Evolutionary conservation across 23 tunicate genomes (phyloP), one percentile per base, ranked within the genome.

Genomic region (Halocynthia aurantium): DNA sequence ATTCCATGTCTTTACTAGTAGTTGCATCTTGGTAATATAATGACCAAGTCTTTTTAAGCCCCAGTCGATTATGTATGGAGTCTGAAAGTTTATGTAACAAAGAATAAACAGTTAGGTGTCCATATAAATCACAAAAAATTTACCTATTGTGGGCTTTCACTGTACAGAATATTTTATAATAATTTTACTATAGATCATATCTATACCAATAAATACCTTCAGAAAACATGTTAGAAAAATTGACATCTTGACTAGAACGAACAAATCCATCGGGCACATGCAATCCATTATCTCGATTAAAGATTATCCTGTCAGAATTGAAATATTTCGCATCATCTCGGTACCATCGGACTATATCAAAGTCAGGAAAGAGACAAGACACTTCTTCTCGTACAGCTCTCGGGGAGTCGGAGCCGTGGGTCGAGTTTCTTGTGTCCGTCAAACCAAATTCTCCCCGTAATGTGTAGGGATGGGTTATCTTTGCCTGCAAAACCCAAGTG

Each of bases 371-470:
- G 62, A 87, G 54, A 17, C 67, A 40, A 9, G 21, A 7, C 7
- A 78, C 44, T 73, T 92, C 98, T 74, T 73, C 75, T 13, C 64
- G 22, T 8, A 73, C 92, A 52, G 98, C 78, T 51, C 67, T 53
- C 18, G 12, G 52, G 15, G 98, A 86, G 57, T 92, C 98, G 12
- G 98, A 86, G 5, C 98, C 98, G 75, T 92, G 98, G 11, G 86
- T 90, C 7, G 92, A 56, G 82, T 92, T 92, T 61, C 98, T 70
- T 15, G 98, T 92, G 69, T 92, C 98, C 7, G 88, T 86, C 40
- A 92, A 74, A 10, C 98, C 98, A 79, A 82, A 76, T 67, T 63
- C 57, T 6, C 98, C 98, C 7, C 98, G 76, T 8, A 92, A 67
- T 21, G 92, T 62, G 19, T 86, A 31, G 5, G 98, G 88, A 17